Conservation (phyloP, 1,140 invertebrate species). For the Pseudomyrmex flavicornis region DNA sequence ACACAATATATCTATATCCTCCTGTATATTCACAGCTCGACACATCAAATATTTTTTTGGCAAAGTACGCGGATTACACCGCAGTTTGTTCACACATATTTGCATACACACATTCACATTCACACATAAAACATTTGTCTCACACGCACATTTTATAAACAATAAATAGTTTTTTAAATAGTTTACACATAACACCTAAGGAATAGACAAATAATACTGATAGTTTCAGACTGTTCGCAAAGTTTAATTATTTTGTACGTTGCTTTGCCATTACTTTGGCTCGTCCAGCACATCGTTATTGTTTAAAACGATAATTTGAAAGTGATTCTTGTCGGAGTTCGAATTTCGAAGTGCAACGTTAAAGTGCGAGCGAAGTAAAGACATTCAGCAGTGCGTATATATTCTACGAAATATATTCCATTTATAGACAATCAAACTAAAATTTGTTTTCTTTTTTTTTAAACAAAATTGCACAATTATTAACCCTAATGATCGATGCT, state of each 20-base stretch:
- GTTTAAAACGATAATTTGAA: slow-evolving; percentile 39
- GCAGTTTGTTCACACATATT: slow-evolving; percentile 4
- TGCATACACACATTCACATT: slow-evolving; percentile 25
- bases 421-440: background rate
- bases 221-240: slow-evolving; percentile 65
- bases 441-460: background rate
- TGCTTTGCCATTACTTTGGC: background rate
- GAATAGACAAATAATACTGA: slow-evolving; percentile 72
- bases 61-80: slow-evolving; percentile 43
- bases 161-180: slow-evolving; percentile 42
- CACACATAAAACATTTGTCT: slow-evolving; percentile 7
- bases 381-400: background rate
- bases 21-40: slow-evolving; percentile 4
- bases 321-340: slow-evolving; percentile 56
- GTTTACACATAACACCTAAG: slow-evolving; percentile 60
- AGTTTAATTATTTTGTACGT: slow-evolving; percentile 55
- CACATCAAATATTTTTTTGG: slow-evolving; percentile 43
- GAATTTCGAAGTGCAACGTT: slow-evolving; percentile 10
- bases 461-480: slow-evolving; percentile 2
- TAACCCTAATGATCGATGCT: slow-evolving; percentile 10
- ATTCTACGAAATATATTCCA: slow-evolving; percentile 7
- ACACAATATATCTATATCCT: slow-evolving; percentile 33
- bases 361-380: slow-evolving; percentile 8
- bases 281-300: slow-evolving; percentile 3
- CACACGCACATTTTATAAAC: slow-evolving; percentile 25